A percentile compares a stretch with the other conserved stretches of the same genome.
These are phyloP conservation scores for Chanos chanos DNA, from an alignment of 2,797 vertebrate species.

Conservation along the genomic window DNA sequence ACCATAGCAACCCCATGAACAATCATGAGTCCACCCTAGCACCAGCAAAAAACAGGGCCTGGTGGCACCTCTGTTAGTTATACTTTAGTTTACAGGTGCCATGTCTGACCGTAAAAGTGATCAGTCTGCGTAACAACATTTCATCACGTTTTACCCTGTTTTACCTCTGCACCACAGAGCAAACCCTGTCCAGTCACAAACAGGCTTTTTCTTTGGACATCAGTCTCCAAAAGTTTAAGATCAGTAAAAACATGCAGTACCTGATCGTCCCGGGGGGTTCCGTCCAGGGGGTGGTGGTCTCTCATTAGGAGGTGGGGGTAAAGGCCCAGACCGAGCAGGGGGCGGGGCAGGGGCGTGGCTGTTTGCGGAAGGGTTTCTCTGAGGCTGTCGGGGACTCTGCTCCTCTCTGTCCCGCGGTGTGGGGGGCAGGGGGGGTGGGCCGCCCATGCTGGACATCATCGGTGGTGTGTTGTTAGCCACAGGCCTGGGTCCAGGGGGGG, in stretches of 20 bases:
- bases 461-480: constrained; percentile 66
- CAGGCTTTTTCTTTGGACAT: no score
- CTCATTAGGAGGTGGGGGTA: constrained; percentile 83
- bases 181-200: no score
- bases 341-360: constrained; percentile 56
- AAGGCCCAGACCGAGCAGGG: constrained; percentile 63
- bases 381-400: constrained; percentile 76
- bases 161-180: no score
- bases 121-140: no score
- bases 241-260: constrained; percentile 42
- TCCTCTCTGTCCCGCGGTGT: constrained; percentile 64
- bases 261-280: constrained; percentile 72
- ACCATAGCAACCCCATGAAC: no score
- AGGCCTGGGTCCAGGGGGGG: constrained; percentile 52
- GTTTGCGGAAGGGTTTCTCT: constrained; percentile 79
- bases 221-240: neutral
- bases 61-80: no score
- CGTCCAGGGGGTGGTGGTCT: constrained; percentile 75
- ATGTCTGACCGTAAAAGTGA: no score
- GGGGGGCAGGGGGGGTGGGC: constrained; percentile 76
- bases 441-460: constrained; percentile 77
- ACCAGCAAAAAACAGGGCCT: no score
- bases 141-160: no score
- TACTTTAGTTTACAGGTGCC: no score
- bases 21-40: no score